Percentiles rank a stretch among this genome's conserved stretches.
These are phyloP conservation scores for Alca torda DNA, from an alignment of 2,797 vertebrate genomes.

Conservation along the genomic window DNA sequence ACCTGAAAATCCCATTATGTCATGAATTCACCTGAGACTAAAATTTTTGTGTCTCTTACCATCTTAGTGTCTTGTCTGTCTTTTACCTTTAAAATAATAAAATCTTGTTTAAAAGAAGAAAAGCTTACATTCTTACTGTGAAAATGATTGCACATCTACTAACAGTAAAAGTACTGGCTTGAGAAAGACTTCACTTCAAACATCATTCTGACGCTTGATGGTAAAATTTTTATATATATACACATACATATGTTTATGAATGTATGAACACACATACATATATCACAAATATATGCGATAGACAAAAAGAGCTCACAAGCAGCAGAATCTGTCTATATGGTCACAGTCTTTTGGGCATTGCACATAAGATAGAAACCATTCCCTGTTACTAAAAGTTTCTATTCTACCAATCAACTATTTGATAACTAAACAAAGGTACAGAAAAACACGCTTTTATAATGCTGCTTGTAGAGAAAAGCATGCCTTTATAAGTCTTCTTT, in stretches of 20 bases:
- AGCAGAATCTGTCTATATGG: not conserved
- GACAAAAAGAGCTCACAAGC: not conserved
- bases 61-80: not conserved
- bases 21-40: not conserved
- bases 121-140: conserved; percentile 49
- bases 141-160: conserved; percentile 72
- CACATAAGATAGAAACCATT: not conserved
- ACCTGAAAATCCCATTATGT: not conserved
- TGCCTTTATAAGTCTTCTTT: not conserved
- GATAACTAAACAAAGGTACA: not conserved
- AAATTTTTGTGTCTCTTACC: not conserved
- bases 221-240: not conserved
- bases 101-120: not conserved
- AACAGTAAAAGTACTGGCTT: conserved; percentile 62
- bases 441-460: not conserved
- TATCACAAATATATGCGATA: not conserved
- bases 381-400: not conserved
- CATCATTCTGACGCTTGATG: conserved; percentile 58
- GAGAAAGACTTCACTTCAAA: conserved; percentile 65
- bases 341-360: not conserved
- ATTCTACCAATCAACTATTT: not conserved
- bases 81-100: not conserved
- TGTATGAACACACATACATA: not conserved
- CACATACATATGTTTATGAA: not conserved
- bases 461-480: not conserved